phyloP scores from a whole-genome alignment of 2,888 invertebrate genomes.

The Agrotis segetum region DNA sequence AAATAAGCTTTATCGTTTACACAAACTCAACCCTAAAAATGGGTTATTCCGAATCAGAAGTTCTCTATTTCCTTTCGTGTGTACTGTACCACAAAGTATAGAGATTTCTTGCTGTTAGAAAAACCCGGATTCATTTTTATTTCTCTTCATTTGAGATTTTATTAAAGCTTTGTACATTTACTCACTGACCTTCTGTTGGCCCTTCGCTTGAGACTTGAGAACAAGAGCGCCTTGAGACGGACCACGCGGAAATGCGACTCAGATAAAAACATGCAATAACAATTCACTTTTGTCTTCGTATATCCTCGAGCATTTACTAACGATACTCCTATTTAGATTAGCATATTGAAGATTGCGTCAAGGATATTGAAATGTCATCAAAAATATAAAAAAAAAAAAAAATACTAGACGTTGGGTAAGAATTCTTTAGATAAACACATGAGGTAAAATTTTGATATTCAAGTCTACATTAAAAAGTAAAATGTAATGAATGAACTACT shows the following conservation, averaged over 20 bases:
- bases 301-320: slow-evolving; percentile 16
- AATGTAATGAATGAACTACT: background rate
- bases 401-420: too few species aligned
- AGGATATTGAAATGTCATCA: background rate
- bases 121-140: slow-evolving; percentile 29
- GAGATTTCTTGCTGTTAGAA: slow-evolving; percentile 8
- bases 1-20: too few species aligned
- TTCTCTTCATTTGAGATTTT: slow-evolving; percentile 34
- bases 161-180: slow-evolving; percentile 44
- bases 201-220: slow-evolving; percentile 70
- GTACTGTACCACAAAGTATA: background rate
- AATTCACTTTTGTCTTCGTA: slow-evolving; percentile 68
- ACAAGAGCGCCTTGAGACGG: slow-evolving; percentile 76
- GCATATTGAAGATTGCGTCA: background rate
- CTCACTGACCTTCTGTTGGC: slow-evolving; percentile 63
- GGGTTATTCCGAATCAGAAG: background rate
- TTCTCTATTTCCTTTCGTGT: background rate
- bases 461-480: background rate
- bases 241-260: slow-evolving; percentile 72
- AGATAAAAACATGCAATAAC: slow-evolving; percentile 62
- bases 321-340: slow-evolving; percentile 27
- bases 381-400: too few species aligned
- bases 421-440: too few species aligned
- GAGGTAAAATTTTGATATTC: too few species aligned
- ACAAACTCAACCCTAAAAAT: background rate